phyloP scores from a whole-genome alignment of 2,888 invertebrate genomes.

The Lasioglossum morio region DNA sequence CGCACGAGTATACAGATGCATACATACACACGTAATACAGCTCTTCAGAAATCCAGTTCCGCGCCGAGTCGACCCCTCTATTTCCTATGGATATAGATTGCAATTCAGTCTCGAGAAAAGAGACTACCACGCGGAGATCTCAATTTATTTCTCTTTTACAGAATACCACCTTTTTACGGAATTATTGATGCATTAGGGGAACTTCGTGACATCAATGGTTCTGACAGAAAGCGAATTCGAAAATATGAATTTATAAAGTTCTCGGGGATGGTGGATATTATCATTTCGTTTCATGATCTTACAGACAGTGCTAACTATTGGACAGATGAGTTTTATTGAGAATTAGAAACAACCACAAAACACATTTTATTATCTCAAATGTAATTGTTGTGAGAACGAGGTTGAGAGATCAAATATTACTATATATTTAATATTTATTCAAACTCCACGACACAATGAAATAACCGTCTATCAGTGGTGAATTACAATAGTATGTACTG shows the following conservation, averaged over 20 bases:
- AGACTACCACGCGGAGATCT: background rate
- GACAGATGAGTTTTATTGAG: too few species aligned
- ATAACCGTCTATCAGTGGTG: too few species aligned
- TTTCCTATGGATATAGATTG: constrained; percentile 24
- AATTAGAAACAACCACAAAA: too few species aligned
- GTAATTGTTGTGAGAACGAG: too few species aligned
- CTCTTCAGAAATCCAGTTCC: constrained; percentile 34
- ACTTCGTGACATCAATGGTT: background rate
- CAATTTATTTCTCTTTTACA: constrained; percentile 1
- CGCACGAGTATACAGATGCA: background rate
- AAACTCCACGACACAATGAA: too few species aligned
- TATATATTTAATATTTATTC: too few species aligned
- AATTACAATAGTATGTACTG: too few species aligned
- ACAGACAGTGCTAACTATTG: too few species aligned
- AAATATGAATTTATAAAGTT: background rate
- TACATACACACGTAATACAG: background rate
- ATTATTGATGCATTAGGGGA: background rate
- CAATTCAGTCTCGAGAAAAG: constrained; percentile 9
- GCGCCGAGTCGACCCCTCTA: constrained; percentile 17
- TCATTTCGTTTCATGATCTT: too few species aligned
- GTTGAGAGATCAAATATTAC: too few species aligned
- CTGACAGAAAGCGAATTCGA: background rate
- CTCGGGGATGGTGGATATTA: background rate
- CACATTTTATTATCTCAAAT: too few species aligned
- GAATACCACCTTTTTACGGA: background rate